Base-by-base conservation (phyloP, 1,140 invertebrate genomes). In the Samia ricini region DNA sequence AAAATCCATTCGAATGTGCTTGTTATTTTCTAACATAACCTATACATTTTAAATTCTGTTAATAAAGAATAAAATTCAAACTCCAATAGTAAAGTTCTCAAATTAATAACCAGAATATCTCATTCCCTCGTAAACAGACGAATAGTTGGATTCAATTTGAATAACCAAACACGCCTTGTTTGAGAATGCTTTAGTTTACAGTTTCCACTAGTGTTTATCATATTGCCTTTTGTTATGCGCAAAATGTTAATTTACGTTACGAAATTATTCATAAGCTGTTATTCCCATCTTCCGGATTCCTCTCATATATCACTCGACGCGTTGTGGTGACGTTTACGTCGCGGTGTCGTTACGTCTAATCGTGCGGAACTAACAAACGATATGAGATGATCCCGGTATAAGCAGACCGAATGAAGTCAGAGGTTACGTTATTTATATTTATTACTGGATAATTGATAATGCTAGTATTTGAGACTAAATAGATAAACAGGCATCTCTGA, bases 261-360 rank as follows among this genome's bases (percentile, higher is more conserved):
- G 51, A 33, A 57, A 36, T 57, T 57, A 57, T 57, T 57, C 56
- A 57, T 57, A 20, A 29, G 22, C 24, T 29, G 56, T 57, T 57
- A 57, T 36, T 20, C 56, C 33, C 56, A 21, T 36, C 20, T 29
- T 57, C 29, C 26, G 26, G 26, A 36, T 57, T 57, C 56, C 19
- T 29, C n/a, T 56, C 24, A 7, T 57, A 57, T 36, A 57, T 57
- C 29, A 57, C 26, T 57, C 20, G 56, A 57, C 29, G 22, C 54
- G 56, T 57, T 57, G 56, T 8, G 56, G 56, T 36, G 29, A 42
- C 56, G 56, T 15, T 7, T 22, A 21, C 20, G 51, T 26, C 26
- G 56, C n/a, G 56, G 15, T 20, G 56, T 36, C 26, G 29, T 4
- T 57, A 18, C 29, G 18, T 57, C 26, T 36, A 57, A 57, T 57